These are phyloP conservation scores for Carollia perspicillata DNA, from an alignment of 2,113 vertebrate species.

Conservation along the genomic window DNA sequence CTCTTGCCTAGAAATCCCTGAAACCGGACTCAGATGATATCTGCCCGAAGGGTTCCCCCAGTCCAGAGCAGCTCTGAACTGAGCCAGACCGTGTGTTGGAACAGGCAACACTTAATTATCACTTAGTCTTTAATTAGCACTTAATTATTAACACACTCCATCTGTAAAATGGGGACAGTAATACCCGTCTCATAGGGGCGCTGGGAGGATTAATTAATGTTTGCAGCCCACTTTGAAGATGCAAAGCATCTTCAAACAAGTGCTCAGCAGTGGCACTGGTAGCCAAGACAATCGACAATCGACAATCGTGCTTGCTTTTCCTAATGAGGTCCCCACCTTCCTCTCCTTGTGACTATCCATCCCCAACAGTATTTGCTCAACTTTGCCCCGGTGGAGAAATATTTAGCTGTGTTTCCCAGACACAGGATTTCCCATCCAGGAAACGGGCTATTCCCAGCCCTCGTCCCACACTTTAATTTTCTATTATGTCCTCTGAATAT, in stretches of 20 bases:
- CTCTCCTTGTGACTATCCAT: conserved; percentile 19
- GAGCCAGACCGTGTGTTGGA: conserved; percentile 44
- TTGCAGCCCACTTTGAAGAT: conserved; percentile 55
- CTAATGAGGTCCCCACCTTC: conserved; percentile 34
- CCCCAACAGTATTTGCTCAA: background rate
- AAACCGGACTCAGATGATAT: conserved; percentile 26
- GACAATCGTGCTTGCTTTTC: background rate
- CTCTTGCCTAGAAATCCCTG: background rate
- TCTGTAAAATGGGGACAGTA: conserved; percentile 78
- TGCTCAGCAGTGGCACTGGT: conserved; percentile 8
- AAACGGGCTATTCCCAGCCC: conserved; percentile 82
- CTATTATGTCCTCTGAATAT: conserved; percentile 81
- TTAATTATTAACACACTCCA: conserved; percentile 77
- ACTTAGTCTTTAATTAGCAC: conserved; percentile 65
- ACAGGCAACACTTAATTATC: conserved; percentile 70
- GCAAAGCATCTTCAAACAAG: background rate
- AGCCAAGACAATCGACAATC: background rate
- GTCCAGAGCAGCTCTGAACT: conserved; percentile 37
- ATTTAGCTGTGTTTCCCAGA: conserved; percentile 76
- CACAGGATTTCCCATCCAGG: conserved; percentile 78
- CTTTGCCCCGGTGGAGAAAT: conserved; percentile 71
- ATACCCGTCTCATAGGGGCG: conserved; percentile 57
- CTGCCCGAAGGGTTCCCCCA: background rate
- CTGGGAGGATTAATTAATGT: conserved; percentile 66
- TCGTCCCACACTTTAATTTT: conserved; percentile 82